These are phyloP conservation scores for Desoria tigrina DNA, from an alignment of 2,888 invertebrate genomes.

Conservation along the genomic window DNA sequence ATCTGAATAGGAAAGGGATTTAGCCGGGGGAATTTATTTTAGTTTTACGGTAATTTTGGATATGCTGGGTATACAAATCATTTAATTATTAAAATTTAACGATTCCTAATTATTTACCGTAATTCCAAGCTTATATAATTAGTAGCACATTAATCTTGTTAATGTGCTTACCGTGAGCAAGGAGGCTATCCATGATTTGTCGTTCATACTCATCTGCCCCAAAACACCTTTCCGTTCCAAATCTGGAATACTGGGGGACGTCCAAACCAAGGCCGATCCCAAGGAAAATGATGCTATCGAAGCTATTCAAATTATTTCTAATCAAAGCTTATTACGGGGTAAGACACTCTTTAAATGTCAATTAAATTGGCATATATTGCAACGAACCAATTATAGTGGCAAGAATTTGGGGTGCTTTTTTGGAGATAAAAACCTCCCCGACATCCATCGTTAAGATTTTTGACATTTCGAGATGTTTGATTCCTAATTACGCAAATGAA, in stretches of 20 bases:
- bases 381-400: constrained; percentile 14
- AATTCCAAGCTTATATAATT: no score
- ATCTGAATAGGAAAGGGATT: no score
- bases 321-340: neutral
- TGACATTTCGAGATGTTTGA: no score
- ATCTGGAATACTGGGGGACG: constrained; percentile 42
- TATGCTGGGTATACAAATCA: no score
- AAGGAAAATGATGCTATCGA: constrained; percentile 37
- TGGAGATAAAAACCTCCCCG: neutral
- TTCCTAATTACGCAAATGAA: no score
- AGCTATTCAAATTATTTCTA: neutral
- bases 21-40: no score
- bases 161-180: constrained; percentile 57
- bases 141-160: neutral
- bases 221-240: constrained; percentile 28
- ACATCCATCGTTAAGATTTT: neutral
- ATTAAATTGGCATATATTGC: no score
- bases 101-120: no score
- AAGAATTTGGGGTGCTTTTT: constrained; percentile 14
- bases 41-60: no score
- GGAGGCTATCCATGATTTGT: constrained; percentile 63
- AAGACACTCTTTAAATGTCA: no score
- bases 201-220: constrained; percentile 58
- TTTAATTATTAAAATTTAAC: no score
- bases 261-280: constrained; percentile 38